Evolutionary conservation across 1,140 invertebrate genomes (phyloP), one percentile per base, ranked within the genome.

Genomic region (Cotesia chilonis): DNA sequence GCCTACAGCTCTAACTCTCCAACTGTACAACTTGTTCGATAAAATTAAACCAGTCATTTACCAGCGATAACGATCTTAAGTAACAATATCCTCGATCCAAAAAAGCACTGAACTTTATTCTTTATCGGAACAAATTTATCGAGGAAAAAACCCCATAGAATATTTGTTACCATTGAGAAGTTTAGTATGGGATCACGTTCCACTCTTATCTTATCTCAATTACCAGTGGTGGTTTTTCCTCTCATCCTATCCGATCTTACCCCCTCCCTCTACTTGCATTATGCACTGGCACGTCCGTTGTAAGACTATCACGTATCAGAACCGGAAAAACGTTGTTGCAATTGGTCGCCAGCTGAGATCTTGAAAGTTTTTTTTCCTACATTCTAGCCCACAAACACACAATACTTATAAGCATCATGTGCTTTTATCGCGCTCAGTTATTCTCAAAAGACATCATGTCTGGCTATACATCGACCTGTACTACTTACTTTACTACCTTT

Each of bases 401-500:
- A 28, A 28, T 28, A 47, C 41, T 47, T 47, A 47, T 7, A 10
- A 3, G 41, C 41, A 47, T 47, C 41, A 47, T 47, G 10, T 47
- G 41, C 41, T 47, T 65, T 65, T 65, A 65, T 65, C 63, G 63
- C 41, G 63, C 38, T 36, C 63, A 35, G 41, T 37, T 37, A 65
- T 65, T 65, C 63, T 4, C 63, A 65, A 7, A 65, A 65, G 63
- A 35, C 63, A 65, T 41, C 63, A 37, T 65, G 63, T 65, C 63
- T 65, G 63, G 10, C 41, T 47, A 47, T 3, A 47, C 41, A 47
- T 47, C 41, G 41, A 47, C 10, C 41, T 47, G 4, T 47, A 47
- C 41, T 47, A 47, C 41, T 47, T 9, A 6, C 41, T 47, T 10
- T 47, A 47, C 41, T 47, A 1, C 28, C 28, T 28, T 28, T 28